Conservation (phyloP, 2,113 vertebrate genomes). For the Campylorhamphus procurvoides region DNA sequence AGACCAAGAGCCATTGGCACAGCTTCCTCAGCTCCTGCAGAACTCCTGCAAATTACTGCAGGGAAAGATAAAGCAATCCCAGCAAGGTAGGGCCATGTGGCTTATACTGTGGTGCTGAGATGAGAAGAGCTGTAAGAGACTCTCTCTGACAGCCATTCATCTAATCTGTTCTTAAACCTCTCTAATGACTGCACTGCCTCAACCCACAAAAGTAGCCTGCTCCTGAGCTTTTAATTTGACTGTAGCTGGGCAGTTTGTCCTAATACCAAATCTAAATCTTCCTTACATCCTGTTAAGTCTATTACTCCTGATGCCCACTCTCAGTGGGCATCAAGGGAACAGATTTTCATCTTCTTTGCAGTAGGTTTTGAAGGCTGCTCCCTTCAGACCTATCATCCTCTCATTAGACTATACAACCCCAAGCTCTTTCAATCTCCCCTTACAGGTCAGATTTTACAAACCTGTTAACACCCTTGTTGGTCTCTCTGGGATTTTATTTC, state of each 20-base stretch:
- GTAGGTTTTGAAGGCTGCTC: background rate
- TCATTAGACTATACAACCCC: slow-evolving; percentile 7
- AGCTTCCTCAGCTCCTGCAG: background rate
- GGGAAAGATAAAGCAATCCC: background rate
- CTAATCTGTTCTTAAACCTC: background rate
- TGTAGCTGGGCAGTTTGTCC: background rate
- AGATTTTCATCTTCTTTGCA: background rate
- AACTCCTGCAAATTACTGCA: background rate
- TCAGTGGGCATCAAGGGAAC: background rate
- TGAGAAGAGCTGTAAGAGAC: background rate
- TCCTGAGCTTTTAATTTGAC: background rate
- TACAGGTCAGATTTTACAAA: background rate
- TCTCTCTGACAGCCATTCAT: background rate
- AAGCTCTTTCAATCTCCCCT: background rate
- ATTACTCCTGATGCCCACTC: background rate
- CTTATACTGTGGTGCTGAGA: background rate
- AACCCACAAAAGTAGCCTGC: background rate
- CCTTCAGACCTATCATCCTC: background rate
- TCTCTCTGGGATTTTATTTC: background rate
- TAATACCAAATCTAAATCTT: background rate
- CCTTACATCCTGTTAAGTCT: background rate
- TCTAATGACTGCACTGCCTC: background rate
- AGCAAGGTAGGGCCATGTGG: background rate
- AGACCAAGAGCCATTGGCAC: background rate
- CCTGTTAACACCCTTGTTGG: background rate